Percentiles rank a stretch among this genome's conserved stretches.
Conservation (phyloP, 2,113 vertebrate species). For the Urocolius indicus region DNA sequence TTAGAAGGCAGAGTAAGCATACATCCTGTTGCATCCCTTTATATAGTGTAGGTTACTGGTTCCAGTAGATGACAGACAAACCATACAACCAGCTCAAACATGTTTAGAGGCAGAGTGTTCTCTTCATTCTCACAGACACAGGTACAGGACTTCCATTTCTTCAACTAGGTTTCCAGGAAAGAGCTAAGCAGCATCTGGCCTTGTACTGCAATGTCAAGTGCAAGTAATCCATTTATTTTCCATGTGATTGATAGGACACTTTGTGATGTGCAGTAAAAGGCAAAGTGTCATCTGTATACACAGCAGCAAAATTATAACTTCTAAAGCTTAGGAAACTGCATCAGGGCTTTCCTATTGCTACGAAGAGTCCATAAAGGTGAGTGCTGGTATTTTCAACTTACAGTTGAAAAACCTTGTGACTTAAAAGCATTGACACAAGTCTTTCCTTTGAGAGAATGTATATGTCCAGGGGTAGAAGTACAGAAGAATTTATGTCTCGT, state of each 20-base stretch:
- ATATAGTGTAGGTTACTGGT: background rate
- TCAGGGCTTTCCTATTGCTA: background rate
- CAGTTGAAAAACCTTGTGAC: background rate
- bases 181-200: background rate
- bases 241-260: background rate
- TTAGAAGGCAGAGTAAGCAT: background rate
- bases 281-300: background rate
- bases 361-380: background rate
- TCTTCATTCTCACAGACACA: background rate
- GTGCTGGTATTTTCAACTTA: background rate
- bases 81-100: background rate
- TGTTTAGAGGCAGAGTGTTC: background rate
- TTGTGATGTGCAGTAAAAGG: background rate
- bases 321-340: background rate
- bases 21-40: background rate
- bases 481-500: background rate
- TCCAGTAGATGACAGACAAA: background rate
- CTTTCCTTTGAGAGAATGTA: background rate
- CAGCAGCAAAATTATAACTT: background rate
- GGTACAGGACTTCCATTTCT: background rate
- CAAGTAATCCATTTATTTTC: background rate
- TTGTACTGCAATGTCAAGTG: background rate
- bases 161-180: background rate
- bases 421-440: rapidly evolving
- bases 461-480: background rate